Evolutionary conservation across 92 coral and sea anemone species (phyloP), one percentile per base, ranked within the genome.

Genomic region (Parazoanthus swiftii): DNA sequence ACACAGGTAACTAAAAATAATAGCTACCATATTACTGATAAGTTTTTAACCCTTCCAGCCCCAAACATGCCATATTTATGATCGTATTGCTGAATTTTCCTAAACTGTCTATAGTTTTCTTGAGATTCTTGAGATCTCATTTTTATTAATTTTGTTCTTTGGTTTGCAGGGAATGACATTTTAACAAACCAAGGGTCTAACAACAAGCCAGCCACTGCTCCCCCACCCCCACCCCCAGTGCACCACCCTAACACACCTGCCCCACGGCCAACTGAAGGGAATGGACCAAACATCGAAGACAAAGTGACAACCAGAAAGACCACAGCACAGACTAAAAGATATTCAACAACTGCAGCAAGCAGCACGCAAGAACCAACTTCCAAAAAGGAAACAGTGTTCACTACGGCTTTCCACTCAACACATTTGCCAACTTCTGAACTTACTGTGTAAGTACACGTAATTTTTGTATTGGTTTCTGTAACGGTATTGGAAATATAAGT

Each of bases 1-100:
- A 92, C 66, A 84, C 68, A 84, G 87, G 86, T 83, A 71, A 0
- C 42, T 39, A 39, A 39, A 39, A 39, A 39, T 39, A 39, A 39
- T 46, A 46, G 51, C 8, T 46, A 46, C 51, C 51, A 46, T 46
- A 9, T 9, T 4, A 46, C 51, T 9, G 11, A 9, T 46, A 46
- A 46, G 16, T 42, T 0, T 4, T 76, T 3, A 36, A n/a, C 23
- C 26, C 4, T 3, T 70, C n/a, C 43, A 74, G 33, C 33, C 33
- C 33, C 33, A 29, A 29, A 29, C 33, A 29, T 29, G 33, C 33
- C 33, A 29, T 29, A 29, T 29, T 29, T 29, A 29, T 29, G 33
- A 29, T 29, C 33, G 16, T 5, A 33, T 73, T 33, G 4, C 25
- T 21, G 26, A 25, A 8, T 29, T 74, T 2, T 33, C 44, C 8